These are phyloP conservation scores for Amorpha juglandis DNA, from an alignment of 2,888 invertebrate species.

Conservation along the genomic window DNA sequence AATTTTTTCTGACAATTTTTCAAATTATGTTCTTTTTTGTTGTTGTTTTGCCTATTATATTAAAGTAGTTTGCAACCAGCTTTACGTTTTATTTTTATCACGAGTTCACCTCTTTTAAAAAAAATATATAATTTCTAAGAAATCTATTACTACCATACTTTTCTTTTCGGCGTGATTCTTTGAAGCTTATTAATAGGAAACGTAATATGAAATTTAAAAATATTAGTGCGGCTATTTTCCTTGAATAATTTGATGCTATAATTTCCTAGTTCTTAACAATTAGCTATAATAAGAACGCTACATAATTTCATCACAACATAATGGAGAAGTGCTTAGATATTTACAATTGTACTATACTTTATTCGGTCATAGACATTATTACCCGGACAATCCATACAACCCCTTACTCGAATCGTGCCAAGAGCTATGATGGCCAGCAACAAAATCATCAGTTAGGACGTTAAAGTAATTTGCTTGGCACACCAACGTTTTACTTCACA, in stretches of 20 bases:
- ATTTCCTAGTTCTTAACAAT: too few relatives aligned
- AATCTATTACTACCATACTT: too few relatives aligned
- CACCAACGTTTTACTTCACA: slow-evolving; percentile 7
- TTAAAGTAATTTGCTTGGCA: slow-evolving; percentile 29
- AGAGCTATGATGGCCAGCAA: not conserved
- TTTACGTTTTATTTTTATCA: too few relatives aligned
- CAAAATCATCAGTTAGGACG: slow-evolving; percentile 28
- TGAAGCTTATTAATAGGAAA: too few relatives aligned
- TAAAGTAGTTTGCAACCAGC: not conserved
- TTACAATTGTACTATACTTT: not conserved
- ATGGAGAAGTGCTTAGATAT: too few relatives aligned
- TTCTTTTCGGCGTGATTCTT: too few relatives aligned
- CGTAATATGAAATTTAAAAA: too few relatives aligned
- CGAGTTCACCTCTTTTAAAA: not conserved
- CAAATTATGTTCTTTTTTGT: slow-evolving; percentile 8
- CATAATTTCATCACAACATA: too few relatives aligned
- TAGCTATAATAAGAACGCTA: too few relatives aligned
- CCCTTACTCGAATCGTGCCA: not conserved
- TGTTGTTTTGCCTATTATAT: not conserved
- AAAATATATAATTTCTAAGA: too few relatives aligned
- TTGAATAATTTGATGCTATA: too few relatives aligned
- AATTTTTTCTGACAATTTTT: slow-evolving; percentile 29
- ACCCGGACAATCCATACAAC: not conserved
- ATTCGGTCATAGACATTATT: not conserved
- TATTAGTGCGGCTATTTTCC: too few relatives aligned